Evolutionary conservation across 2,888 invertebrate genomes (phyloP), one percentile per base, ranked within the genome.

Genomic region (Dioctria rufipes): DNA sequence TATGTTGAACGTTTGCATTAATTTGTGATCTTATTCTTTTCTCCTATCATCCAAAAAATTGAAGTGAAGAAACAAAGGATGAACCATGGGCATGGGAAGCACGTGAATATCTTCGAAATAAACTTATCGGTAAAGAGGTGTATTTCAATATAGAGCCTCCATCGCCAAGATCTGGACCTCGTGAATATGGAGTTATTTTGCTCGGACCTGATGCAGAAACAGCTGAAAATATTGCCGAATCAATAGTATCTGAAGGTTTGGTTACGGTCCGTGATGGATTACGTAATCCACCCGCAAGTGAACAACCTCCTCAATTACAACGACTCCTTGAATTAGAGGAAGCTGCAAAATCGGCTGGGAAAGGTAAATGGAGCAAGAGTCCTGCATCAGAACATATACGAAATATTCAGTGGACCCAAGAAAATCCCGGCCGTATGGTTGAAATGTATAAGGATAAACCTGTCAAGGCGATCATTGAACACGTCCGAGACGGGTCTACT

Each of bases 81-180:
- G 96, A 99, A 90, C 96, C 98, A 2, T 99, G 92, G 91, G 98
- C 98, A 0, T 99, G 98, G 98, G 98, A 99, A 87, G 96, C 98
- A 1, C 93, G 99, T 80, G 99, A 99, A 90, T 98, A 94, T 87
- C 90, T 99, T 71, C 92, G 99, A 54, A 96, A 96, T 87, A 96
- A 96, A 88, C 90, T 99, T 51, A 93, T 99, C 85, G 98, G 98
- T 3, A 95, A 96, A 88, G 95, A 96, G 85, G 96, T 99, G 0
- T 92, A 92, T 13, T 98, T 97, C 87, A 94, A 93, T 54, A 91
- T 92, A 78, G 98, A 98, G 86, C 96, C 95, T 86, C 94, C 95
- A 51, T 25, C 8, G 3, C 93, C 95, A 81, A 95, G 95, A 86
- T 93, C 93, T 3, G 92, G 92, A n/a, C 25, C 25, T 25, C 93